Base-by-base conservation (phyloP, 2,888 invertebrate genomes). In the Stenoptilia bipunctidactyla region DNA sequence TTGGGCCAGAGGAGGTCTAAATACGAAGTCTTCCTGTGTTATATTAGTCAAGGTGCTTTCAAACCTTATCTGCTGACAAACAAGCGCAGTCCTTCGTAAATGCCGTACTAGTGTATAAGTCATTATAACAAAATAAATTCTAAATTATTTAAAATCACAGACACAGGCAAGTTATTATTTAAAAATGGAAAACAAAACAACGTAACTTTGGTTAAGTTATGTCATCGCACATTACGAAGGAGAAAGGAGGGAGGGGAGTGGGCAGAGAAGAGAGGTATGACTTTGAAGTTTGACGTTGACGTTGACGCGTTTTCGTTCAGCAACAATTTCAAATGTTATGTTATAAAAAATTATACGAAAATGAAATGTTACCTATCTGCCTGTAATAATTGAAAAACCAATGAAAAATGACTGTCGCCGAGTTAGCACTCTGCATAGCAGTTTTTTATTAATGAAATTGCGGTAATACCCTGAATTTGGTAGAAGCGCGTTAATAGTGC, bases 21-120 rank as follows among this genome's bases (percentile, higher is more conserved):
- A 74, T 50, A 74, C 61, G 44, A 75, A 69, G 48, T 80, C 80
- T 64, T 77, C 82, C 40, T 74, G 76, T 42, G 75, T 80, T 40
- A 73, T 48, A 53, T 70, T 80, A 36, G 69, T 73, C 71, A 79
- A 62, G 44, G 75, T 76, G 12, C 70, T 69, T 59, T 82, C 82
- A 4, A 59, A 42, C 2, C 80, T 65, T 45, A 73, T 65, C 64
- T 70, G 73, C 42, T 70, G 68, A 6, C 68, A 55, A 52, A 76
- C 51, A 37, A 66, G 41, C 39, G 63, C 64, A 37, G 70, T 66
- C 36, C 69, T 75, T 41, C 82, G 75, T 49, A 82, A 66, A 53
- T 76, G 67, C 40, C 75, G 71, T 42, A 75, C 64, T 44, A 79
- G 50, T 34, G 76, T 58, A 46, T 80, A 83, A 40, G 77, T 67